These are phyloP conservation scores for Euleptes europaea DNA, from an alignment of 2,113 vertebrate genomes.

Conservation along the genomic window DNA sequence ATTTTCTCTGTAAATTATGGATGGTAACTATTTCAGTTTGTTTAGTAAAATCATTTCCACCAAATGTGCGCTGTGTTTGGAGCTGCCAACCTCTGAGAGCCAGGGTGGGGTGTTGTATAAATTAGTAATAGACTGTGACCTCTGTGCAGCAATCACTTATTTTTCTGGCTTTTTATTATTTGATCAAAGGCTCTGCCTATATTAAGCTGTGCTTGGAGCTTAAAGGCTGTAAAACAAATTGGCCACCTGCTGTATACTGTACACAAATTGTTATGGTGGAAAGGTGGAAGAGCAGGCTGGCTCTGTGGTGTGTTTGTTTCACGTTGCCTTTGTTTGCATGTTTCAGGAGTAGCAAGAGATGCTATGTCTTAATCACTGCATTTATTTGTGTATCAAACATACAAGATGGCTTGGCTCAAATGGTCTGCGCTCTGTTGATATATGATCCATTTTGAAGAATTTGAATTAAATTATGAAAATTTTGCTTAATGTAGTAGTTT, in stretches of 20 bases:
- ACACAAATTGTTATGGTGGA: neutral
- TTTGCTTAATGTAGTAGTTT: neutral
- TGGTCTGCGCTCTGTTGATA: neutral
- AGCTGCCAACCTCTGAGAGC: neutral
- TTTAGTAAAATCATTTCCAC: neutral
- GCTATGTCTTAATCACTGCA: slow-evolving; percentile 2
- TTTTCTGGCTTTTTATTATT: slow-evolving; percentile 13
- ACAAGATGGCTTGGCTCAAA: neutral
- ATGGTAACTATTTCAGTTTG: neutral
- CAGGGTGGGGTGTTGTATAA: neutral
- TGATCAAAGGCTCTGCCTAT: neutral
- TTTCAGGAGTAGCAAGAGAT: neutral
- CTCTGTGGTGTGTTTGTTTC: neutral
- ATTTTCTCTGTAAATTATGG: neutral
- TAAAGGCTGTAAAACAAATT: slow-evolving; percentile 37
- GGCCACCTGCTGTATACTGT: neutral
- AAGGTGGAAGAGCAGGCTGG: neutral
- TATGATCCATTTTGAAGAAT: neutral
- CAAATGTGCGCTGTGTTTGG: accelerated
- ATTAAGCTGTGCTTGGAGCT: neutral
- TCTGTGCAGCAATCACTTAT: neutral
- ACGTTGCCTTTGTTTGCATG: slow-evolving; percentile 20
- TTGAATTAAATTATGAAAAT: neutral
- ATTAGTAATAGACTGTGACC: neutral
- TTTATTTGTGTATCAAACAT: neutral